phyloP scores from a whole-genome alignment of 2,888 invertebrate species.

The Ennomos fuscantarius region DNA sequence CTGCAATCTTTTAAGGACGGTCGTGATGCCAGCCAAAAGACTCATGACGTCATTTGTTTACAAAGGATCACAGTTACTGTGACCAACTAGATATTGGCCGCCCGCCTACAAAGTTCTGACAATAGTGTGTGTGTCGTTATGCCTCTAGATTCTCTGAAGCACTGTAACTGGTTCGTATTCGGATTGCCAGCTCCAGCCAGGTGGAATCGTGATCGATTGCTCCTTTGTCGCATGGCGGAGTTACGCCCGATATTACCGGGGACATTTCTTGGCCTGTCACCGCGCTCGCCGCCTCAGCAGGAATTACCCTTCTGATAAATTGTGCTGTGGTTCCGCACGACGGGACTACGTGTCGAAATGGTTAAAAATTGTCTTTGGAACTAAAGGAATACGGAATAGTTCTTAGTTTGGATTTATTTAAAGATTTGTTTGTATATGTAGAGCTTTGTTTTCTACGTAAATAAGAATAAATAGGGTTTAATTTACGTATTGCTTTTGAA shows the following conservation, averaged over 20 bases:
- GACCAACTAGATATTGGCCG: too few relatives aligned
- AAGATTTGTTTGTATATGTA: background rate
- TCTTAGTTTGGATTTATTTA: too few relatives aligned
- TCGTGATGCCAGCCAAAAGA: too few relatives aligned
- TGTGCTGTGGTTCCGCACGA: slow-evolving; percentile 50
- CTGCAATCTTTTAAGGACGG: too few relatives aligned
- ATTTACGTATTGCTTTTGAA: too few relatives aligned
- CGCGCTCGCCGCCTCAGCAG: slow-evolving; percentile 60
- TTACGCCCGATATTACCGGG: slow-evolving; percentile 59
- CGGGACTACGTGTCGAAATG: slow-evolving; percentile 37
- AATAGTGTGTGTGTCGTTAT: background rate
- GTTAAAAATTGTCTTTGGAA: slow-evolving; percentile 26
- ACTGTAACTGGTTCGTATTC: slow-evolving; percentile 39
- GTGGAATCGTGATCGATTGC: slow-evolving; percentile 78
- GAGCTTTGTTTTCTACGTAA: too few relatives aligned
- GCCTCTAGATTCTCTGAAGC: background rate
- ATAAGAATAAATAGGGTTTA: too few relatives aligned
- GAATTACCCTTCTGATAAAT: slow-evolving; percentile 68
- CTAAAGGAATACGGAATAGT: slow-evolving; percentile 2
- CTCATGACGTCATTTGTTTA: too few relatives aligned
- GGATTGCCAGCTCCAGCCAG: slow-evolving; percentile 69
- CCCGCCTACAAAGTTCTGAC: background rate
- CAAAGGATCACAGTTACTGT: too few relatives aligned
- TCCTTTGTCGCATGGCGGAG: slow-evolving; percentile 66
- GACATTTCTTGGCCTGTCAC: slow-evolving; percentile 70